These are phyloP conservation scores for Drosophila flavopinicola DNA, from an alignment of 2,888 invertebrate species.

Conservation along the genomic window DNA sequence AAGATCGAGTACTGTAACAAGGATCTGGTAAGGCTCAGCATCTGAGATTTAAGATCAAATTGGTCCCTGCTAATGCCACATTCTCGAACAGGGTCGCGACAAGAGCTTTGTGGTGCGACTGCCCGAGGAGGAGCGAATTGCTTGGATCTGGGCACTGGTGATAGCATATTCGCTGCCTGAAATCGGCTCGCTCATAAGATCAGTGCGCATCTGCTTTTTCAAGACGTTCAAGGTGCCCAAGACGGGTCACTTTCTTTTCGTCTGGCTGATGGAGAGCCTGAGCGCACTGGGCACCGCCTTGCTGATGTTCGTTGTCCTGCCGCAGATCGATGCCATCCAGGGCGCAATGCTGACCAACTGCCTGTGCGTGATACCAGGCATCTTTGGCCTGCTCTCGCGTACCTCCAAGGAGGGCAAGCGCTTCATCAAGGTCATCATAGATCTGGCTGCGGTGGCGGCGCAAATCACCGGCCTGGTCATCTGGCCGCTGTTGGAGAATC, in stretches of 20 bases:
- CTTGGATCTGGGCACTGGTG: slow-evolving; percentile 96
- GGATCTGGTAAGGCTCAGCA: slow-evolving; percentile 88
- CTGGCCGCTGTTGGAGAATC: slow-evolving; percentile 93
- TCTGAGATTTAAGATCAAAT: not conserved
- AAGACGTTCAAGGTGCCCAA: slow-evolving; percentile 92
- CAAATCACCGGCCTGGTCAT: slow-evolving; percentile 96
- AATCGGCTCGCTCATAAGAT: slow-evolving; percentile 92
- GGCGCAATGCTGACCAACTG: slow-evolving; percentile 98
- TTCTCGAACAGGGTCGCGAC: slow-evolving; percentile 88
- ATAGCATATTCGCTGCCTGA: slow-evolving; percentile 95
- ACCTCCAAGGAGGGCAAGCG: slow-evolving; percentile 92
- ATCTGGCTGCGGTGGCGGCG: slow-evolving; percentile 93
- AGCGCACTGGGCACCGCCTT: slow-evolving; percentile 95
- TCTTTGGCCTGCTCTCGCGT: slow-evolving; percentile 91
- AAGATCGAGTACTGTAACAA: slow-evolving; percentile 92
- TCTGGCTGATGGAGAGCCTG: slow-evolving; percentile 93
- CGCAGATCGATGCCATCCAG: slow-evolving; percentile 96
- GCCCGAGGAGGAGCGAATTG: slow-evolving; percentile 93
- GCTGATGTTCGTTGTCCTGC: slow-evolving; percentile 94
- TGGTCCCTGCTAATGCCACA: not conserved
- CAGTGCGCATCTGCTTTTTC: slow-evolving; percentile 94
- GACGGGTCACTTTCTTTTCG: slow-evolving; percentile 84
- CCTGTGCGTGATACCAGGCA: slow-evolving; percentile 93
- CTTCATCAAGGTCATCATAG: slow-evolving; percentile 91
- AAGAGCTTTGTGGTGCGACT: slow-evolving; percentile 92